Base-by-base conservation (phyloP, 2,888 invertebrate genomes). In the Cepaea hortensis region DNA sequence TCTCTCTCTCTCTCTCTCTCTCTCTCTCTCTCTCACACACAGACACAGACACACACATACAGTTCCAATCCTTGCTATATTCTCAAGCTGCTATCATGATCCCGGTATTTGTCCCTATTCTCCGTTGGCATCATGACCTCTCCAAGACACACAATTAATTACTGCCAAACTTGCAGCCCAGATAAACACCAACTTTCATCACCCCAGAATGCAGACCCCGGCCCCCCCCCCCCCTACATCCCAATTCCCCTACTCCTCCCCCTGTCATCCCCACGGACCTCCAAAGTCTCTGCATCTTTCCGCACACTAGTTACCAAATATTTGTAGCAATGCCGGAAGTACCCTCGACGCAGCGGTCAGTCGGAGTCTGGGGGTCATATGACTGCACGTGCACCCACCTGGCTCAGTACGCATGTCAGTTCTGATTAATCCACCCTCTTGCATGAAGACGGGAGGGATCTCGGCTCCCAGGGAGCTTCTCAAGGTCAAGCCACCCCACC, bases 1-100 rank as follows among this genome's bases (percentile, higher is more conserved):
- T 65, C 61, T 82, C 68, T 65, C n/a, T 82, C 86, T 68, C 68
- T 77, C 55, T 75, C 76, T 75, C 62, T 86, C 65, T 81, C 81
- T 85, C 80, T 72, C 72, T 55, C 55, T 73, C 73, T 85, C 61
- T 61, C 81, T 72, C 72, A 70, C 35, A 3, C 23, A 0, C 46
- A 3, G 5, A 2, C 68, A 70, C n/a, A 18, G n/a, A 18, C 6
- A 68, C 68, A 35, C 35, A 35, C 35, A 35, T 35, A 35, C 35
- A 35, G 35, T 35, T 35, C 35, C 35, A 35, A 35, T 35, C 23
- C 23, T 70, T 55, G 62, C 50, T 73, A 35, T 65, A 35, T 82
- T 65, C n/a, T 82, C 86, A 50, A 65, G 68, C 55, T 23, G 18
- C 23, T 70, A 50, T 72, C 35, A 65, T 35, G 46, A 35, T 82